Evolutionary conservation across 2,797 vertebrate species (phyloP).

Genomic region (Naso thynnoides): DNA sequence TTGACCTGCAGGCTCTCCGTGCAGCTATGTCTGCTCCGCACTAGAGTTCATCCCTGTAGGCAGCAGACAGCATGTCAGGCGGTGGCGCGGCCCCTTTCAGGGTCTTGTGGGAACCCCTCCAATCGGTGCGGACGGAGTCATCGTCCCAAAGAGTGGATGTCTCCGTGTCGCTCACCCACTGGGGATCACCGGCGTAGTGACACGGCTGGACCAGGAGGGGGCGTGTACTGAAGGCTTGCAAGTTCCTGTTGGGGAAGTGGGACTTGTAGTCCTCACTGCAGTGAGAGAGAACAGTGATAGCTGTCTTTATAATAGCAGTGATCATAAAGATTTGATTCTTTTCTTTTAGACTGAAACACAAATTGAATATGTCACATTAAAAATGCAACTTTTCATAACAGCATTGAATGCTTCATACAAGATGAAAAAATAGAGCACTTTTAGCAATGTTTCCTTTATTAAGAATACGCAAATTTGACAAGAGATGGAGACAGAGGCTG

Average conservation of each 20-base stretch:
- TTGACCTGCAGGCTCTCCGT: conserved; percentile 26
- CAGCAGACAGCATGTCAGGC: conserved; percentile 75
- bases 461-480: conserved; percentile 9
- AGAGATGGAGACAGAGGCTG: conserved; percentile 39
- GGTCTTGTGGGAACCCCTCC: conserved; percentile 93
- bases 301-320: too few species aligned
- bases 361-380: background rate
- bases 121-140: conserved; percentile 88
- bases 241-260: conserved; percentile 90
- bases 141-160: conserved; percentile 97
- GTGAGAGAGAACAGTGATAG: conserved; percentile 13
- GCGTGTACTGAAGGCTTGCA: conserved; percentile 90
- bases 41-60: conserved; percentile 90
- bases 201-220: conserved; percentile 94
- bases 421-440: background rate
- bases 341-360: conserved; percentile 1
- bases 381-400: background rate
- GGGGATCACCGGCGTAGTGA: conserved; percentile 91
- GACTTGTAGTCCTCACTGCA: conserved; percentile 91
- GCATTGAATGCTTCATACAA: background rate
- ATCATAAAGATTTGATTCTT: conserved; percentile 24
- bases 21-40: background rate
- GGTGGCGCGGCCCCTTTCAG: conserved; percentile 83
- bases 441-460: background rate
- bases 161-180: conserved; percentile 97